Conservation (phyloP, 53 echinoderm and acorn worm genomes). For the Antedon mediterranea region DNA sequence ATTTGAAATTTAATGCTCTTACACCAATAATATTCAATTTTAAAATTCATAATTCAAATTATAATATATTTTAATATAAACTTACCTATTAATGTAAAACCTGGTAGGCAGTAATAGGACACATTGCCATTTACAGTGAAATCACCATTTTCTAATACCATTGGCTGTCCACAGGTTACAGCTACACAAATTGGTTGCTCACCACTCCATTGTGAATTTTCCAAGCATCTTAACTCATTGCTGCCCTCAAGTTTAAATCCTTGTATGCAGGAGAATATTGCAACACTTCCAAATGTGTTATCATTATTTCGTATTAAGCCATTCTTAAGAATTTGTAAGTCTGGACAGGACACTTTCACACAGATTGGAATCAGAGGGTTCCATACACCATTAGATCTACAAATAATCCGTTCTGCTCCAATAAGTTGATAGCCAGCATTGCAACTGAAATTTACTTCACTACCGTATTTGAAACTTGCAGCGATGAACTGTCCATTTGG, state of each 20-base stretch:
- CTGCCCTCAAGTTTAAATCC: slow-evolving; percentile 23
- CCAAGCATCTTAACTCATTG: slow-evolving; percentile 10
- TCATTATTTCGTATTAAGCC: slow-evolving; percentile 4
- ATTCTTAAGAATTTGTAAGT: slow-evolving; percentile 9
- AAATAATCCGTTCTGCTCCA: slow-evolving; percentile 1
- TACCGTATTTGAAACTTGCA: neutral
- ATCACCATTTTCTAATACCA: slow-evolving; percentile 20
- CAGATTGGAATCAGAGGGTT: slow-evolving; percentile 15
- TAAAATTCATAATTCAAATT: too few relatives aligned
- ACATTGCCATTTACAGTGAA: slow-evolving; percentile 38
- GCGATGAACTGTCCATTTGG: neutral
- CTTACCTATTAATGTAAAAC: slow-evolving; percentile 28
- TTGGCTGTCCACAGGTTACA: slow-evolving; percentile 33
- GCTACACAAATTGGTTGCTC: slow-evolving; percentile 32
- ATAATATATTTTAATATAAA: too few relatives aligned
- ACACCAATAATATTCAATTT: too few relatives aligned
- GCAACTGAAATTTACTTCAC: slow-evolving; percentile 30
- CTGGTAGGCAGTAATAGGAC: slow-evolving; percentile 33
- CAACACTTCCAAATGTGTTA: slow-evolving; percentile 14
- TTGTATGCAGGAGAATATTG: slow-evolving; percentile 14
- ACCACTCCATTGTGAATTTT: slow-evolving; percentile 31
- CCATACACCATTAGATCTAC: slow-evolving; percentile 6
- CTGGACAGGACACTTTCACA: slow-evolving; percentile 18
- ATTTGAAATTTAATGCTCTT: too few relatives aligned
- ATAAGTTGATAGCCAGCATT: slow-evolving; percentile 24